Evolutionary conservation across 2,113 vertebrate species (phyloP).

Genomic region (Rafetus swinhoei): DNA sequence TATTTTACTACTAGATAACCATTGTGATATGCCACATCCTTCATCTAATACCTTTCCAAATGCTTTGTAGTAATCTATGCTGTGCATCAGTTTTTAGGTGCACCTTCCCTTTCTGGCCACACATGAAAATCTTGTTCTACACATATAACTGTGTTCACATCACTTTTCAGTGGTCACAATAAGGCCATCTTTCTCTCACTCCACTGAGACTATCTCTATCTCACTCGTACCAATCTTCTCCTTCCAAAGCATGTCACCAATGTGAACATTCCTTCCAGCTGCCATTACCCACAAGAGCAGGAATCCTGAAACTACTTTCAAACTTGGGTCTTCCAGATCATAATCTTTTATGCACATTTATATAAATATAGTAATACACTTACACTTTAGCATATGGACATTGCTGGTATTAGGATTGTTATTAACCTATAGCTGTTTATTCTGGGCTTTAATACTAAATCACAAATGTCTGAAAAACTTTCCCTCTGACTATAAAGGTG

Average conservation of each 20-base stretch:
- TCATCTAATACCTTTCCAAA: neutral
- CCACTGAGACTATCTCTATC: too few species aligned
- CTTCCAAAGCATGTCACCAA: neutral
- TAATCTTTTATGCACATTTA: neutral
- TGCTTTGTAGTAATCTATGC: neutral
- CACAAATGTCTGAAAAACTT: constrained; percentile 52
- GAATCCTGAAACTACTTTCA: neutral
- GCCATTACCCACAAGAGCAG: neutral
- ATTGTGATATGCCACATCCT: neutral
- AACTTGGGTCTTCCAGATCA: neutral
- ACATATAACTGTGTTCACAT: neutral
- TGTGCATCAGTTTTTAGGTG: neutral
- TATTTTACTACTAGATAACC: neutral
- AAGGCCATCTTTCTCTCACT: neutral
- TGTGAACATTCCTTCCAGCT: neutral
- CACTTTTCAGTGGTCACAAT: neutral
- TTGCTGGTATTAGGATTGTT: neutral
- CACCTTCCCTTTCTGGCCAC: neutral
- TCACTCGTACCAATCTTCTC: neutral
- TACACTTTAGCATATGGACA: neutral
- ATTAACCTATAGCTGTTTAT: neutral
- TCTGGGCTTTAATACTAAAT: constrained; percentile 50
- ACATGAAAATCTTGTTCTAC: neutral
- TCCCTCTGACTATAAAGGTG: constrained; percentile 26
- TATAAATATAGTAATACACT: neutral